These are phyloP conservation scores for Mamestra brassicae DNA, from an alignment of 2,888 invertebrate species.

Conservation along the genomic window DNA sequence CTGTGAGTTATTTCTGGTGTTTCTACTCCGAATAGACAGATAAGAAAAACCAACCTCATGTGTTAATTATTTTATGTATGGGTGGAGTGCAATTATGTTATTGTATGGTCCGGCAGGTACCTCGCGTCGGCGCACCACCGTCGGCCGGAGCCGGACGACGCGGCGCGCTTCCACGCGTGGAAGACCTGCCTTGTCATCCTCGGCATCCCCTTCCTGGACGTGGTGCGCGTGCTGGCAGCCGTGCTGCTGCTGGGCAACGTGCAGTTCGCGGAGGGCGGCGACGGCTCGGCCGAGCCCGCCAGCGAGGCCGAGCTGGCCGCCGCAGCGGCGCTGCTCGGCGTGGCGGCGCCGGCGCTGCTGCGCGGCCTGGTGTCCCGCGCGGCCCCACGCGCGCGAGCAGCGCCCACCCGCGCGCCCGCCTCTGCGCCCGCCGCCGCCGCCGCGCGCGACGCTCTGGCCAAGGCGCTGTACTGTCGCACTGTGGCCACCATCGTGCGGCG, in stretches of 20 bases:
- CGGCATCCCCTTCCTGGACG: conserved; percentile 98
- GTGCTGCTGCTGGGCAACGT: conserved; percentile 98
- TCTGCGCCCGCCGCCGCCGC: conserved; percentile 95
- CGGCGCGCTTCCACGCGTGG: conserved; percentile 95
- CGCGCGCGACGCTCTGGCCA: conserved; percentile 97
- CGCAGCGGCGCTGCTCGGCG: conserved; percentile 94
- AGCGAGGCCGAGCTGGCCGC: conserved; percentile 96
- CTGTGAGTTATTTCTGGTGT: too few species aligned
- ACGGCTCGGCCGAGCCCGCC: conserved; percentile 94
- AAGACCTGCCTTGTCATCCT: conserved; percentile 97
- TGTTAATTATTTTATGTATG: too few species aligned
- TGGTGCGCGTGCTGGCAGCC: conserved; percentile 97
- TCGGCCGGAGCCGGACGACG: conserved; percentile 88
- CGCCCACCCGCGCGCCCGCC: conserved; percentile 94
- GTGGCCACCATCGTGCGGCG: conserved; percentile 98
- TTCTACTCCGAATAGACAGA: too few species aligned
- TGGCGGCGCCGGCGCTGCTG: conserved; percentile 94
- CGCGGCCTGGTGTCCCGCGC: conserved; percentile 96
- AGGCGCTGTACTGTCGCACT: conserved; percentile 98
- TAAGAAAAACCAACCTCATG: too few species aligned
- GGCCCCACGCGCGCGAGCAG: conserved; percentile 91
- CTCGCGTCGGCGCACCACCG: conserved; percentile 93
- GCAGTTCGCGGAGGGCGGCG: conserved; percentile 95
- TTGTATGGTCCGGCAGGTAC: conserved; percentile 85
- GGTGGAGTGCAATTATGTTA: not conserved